phyloP scores from a whole-genome alignment of 2,113 vertebrate genomes.

The Vicugna pacos region DNA sequence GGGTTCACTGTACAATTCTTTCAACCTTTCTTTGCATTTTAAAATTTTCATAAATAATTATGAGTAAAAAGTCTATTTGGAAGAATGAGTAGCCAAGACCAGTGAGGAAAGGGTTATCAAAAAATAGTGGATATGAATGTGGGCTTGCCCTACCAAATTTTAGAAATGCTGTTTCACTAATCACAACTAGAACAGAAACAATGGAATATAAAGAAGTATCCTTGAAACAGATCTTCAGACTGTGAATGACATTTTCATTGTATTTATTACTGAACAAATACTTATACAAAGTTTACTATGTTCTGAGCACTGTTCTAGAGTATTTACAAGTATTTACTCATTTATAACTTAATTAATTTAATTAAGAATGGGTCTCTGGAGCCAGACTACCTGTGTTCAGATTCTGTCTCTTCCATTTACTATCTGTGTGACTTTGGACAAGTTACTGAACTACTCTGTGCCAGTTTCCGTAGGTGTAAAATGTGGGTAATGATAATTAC shows the following conservation, averaged over 20 bases:
- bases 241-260: not conserved
- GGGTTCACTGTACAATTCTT: not conserved
- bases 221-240: not conserved
- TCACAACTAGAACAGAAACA: not conserved
- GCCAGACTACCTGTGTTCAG: not conserved
- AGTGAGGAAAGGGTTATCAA: not conserved
- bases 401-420: not conserved
- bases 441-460: not conserved
- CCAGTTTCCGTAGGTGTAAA: not conserved
- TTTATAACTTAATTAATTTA: not conserved
- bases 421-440: not conserved
- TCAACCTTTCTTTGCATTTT: not conserved
- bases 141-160: not conserved
- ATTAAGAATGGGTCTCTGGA: not conserved
- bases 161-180: not conserved
- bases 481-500: not conserved
- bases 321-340: not conserved
- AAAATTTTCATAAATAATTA: not conserved
- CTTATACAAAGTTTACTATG: not conserved
- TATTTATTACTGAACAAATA: not conserved
- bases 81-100: not conserved
- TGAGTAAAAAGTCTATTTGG: not conserved
- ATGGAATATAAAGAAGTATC: not conserved
- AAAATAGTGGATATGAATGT: not conserved
- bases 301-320: not conserved